phyloP scores from a whole-genome alignment of 2,888 invertebrate genomes.

The Torymus auratus region DNA sequence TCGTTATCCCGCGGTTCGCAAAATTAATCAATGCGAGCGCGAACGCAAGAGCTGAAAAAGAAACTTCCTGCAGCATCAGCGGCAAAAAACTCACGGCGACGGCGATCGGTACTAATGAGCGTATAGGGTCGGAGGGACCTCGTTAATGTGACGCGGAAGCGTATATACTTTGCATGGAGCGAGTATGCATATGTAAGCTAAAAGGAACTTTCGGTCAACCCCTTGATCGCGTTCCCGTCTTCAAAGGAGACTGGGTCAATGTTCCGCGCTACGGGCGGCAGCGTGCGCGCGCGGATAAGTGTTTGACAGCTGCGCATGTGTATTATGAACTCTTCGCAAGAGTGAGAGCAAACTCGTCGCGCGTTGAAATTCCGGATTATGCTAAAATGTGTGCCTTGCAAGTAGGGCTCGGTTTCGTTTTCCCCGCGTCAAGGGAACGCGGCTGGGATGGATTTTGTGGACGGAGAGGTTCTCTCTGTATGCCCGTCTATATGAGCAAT shows the following conservation, averaged over 20 bases:
- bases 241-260: constrained; percentile 67
- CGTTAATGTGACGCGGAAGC: no score
- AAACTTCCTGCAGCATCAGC: no score
- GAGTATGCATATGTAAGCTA: no score
- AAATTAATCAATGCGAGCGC: no score
- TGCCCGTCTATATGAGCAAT: no score
- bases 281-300: constrained; percentile 14
- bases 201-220: background rate
- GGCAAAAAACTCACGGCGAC: no score
- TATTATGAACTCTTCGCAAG: background rate
- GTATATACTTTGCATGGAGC: no score
- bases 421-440: constrained; percentile 30
- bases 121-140: no score
- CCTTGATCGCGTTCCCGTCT: background rate
- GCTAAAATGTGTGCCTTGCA: constrained; percentile 63
- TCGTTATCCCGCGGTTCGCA: no score
- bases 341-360: constrained; percentile 56
- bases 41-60: no score
- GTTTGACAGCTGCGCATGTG: constrained; percentile 52
- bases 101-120: no score
- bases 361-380: constrained; percentile 67
- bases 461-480: no score
- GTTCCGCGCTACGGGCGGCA: constrained; percentile 55
- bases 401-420: constrained; percentile 67
- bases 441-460: background rate